Evolutionary conservation across 2,888 invertebrate genomes (phyloP), one percentile per base, ranked within the genome.

Genomic region (Gerris lacustris): DNA sequence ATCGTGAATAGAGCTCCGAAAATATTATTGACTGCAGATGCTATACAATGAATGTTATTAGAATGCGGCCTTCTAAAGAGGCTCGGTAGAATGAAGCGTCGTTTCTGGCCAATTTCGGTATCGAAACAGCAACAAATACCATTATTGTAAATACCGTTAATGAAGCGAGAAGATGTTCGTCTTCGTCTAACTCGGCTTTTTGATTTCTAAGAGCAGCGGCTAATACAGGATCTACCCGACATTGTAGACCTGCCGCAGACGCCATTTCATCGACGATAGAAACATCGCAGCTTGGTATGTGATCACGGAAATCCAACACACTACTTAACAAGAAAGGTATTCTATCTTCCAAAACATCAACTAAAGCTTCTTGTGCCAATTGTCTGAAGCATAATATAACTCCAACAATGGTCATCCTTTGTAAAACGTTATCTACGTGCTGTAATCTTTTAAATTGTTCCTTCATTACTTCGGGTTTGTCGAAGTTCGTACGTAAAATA

Each of bases 41-140:
- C 96, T 86, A 99, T 91, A 79, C 99, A 99, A 80, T 99, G 99
- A 73, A 94, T 95, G 80, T 99, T 99, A 82, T 99, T 99, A n/a
- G 94, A 89, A 79, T 99, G n/a, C n/a, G 97, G 0, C 96, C 96
- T 83, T 92, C 90, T 72, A 92, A 82, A 0, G 92, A 91, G 0
- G 94, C 91, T 72, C 92, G 85, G 79, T 93, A 94, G 77, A 94
- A 92, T 0, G 96, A 94, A 70, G 88, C 88, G 73, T 97, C 96
- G 77, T 88, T 91, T 72, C 91, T 86, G 2, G 98, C 96, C 68
- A 99, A 84, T 80, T 94, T 92, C 1, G 98, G 98, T 76, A 99
- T 89, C 0, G 97, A 95, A 17, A 99, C 96, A 0, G 99, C 98
- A 0, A 99, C 94, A 80, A 98, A 99, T 6, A 99, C 99, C 95